Conservation (phyloP, 2,797 vertebrate species). For the Trematomus bernacchii region DNA sequence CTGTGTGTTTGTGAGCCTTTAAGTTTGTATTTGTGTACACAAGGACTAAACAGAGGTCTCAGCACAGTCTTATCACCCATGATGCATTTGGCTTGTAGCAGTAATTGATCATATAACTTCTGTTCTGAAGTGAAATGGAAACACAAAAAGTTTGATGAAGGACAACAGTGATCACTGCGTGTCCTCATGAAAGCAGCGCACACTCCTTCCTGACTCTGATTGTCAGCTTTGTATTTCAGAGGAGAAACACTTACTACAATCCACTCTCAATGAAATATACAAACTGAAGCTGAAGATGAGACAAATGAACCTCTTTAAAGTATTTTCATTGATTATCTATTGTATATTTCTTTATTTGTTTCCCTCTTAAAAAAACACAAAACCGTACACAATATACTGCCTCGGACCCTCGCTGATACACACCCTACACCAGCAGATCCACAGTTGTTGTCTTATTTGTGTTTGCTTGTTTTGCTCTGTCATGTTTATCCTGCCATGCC, state of each 20-base stretch:
- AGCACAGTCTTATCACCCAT: conserved; percentile 25
- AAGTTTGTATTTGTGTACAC: conserved; percentile 3
- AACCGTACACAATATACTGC: no score
- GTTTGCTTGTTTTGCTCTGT: no score
- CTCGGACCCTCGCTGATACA: no score
- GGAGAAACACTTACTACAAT: not conserved
- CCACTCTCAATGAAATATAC: no score
- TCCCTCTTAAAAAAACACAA: no score
- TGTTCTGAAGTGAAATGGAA: conserved; percentile 34
- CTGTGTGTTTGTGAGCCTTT: conserved; percentile 12
- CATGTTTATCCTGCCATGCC: no score
- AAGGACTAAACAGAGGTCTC: conserved; percentile 1
- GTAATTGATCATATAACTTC: conserved; percentile 39
- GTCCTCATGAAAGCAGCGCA: conserved; percentile 26
- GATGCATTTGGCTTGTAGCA: not conserved
- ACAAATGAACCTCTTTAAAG: no score
- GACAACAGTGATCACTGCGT: conserved; percentile 17
- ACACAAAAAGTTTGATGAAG: conserved; percentile 40
- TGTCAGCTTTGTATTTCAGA: not conserved
- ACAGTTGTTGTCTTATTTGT: no score
- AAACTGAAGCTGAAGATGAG: no score
- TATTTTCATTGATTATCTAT: no score
- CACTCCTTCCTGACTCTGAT: conserved; percentile 40
- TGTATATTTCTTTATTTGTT: no score
- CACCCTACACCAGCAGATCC: no score